Conservation (phyloP, 1,140 invertebrate species). For the Anastatus disparis region DNA sequence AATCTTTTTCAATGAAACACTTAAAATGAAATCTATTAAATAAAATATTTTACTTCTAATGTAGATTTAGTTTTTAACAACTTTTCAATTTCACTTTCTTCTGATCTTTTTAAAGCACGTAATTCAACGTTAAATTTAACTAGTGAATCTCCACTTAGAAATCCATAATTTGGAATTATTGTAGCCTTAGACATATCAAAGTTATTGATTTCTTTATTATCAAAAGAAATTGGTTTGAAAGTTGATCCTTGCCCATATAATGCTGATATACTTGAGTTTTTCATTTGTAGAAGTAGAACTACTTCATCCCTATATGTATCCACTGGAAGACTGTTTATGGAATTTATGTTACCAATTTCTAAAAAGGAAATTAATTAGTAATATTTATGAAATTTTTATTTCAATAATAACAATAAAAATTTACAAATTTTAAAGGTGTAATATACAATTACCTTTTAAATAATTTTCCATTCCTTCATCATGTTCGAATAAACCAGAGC, state of each 20-base stretch:
- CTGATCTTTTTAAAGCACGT: constrained; percentile 24
- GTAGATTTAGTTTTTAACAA: constrained; percentile 43
- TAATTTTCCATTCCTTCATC: constrained; percentile 39
- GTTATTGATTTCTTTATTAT: constrained; percentile 38
- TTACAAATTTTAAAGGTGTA: not conserved
- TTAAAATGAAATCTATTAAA: too few relatives aligned
- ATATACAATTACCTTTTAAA: constrained; percentile 35
- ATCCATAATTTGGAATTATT: constrained; percentile 53
- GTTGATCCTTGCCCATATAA: constrained; percentile 49
- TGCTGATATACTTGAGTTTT: constrained; percentile 47
- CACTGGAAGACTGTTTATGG: constrained; percentile 48
- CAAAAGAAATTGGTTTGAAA: constrained; percentile 45
- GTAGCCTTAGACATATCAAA: constrained; percentile 50
- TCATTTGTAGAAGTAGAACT: constrained; percentile 51
- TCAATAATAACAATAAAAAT: not conserved
- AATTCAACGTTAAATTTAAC: constrained; percentile 46
- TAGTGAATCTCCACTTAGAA: constrained; percentile 47
- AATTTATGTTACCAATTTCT: constrained; percentile 51
- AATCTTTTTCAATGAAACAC: not conserved
- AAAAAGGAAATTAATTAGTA: constrained; percentile 13
- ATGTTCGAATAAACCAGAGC: constrained; percentile 42
- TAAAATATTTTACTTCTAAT: constrained; percentile 41
- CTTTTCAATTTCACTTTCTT: constrained; percentile 42
- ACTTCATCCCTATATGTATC: constrained; percentile 58
- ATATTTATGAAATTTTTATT: not conserved